These are phyloP conservation scores for Numenius arquata DNA, from an alignment of 2,113 vertebrate genomes.

Conservation along the genomic window DNA sequence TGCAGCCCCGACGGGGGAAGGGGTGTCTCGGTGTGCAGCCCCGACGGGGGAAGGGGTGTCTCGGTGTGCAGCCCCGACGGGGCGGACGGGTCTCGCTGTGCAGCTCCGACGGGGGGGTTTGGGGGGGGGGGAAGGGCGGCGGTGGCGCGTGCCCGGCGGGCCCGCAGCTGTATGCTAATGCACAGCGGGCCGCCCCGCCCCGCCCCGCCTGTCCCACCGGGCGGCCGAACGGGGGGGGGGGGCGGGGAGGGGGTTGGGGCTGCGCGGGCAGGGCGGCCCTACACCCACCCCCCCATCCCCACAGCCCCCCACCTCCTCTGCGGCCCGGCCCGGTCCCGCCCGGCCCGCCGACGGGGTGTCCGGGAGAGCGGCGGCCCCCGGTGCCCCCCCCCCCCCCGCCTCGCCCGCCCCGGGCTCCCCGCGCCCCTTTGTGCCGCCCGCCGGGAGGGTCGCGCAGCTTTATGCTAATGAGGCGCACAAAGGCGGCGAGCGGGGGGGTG, in stretches of 20 bases:
- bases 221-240: neutral
- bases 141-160: too few species aligned
- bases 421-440: neutral
- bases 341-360: neutral
- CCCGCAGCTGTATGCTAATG: too few species aligned
- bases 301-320: too few species aligned
- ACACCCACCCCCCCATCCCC: neutral
- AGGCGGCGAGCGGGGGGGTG: conserved; percentile 66
- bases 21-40: neutral
- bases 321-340: neutral
- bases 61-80: neutral
- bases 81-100: too few species aligned
- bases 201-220: conserved; percentile 68
- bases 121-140: too few species aligned
- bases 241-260: conserved; percentile 69
- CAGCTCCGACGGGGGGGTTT: neutral
- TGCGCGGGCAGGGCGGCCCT: conserved; percentile 75
- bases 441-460: conserved; percentile 78
- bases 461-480: conserved; percentile 93
- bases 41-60: too few species aligned
- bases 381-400: too few species aligned
- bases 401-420: too few species aligned
- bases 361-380: neutral
- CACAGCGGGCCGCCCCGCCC: conserved; percentile 59
- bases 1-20: neutral